These are phyloP conservation scores for Stegodyphus mimosarum DNA, from an alignment of 1,140 invertebrate genomes.

Conservation along the genomic window DNA sequence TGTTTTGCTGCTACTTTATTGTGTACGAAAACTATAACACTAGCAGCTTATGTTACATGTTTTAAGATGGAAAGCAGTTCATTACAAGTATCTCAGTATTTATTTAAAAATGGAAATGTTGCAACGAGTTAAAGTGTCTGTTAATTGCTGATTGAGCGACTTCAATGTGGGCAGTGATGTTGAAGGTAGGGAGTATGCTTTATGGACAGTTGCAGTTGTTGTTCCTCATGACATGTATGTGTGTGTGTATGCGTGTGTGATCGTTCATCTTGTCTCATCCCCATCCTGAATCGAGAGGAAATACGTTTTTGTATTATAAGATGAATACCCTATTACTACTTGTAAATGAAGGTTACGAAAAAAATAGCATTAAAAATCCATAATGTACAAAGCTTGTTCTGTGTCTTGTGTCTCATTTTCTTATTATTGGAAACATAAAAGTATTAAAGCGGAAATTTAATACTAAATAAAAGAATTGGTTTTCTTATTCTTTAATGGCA, in stretches of 20 bases:
- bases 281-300: constrained; percentile 44
- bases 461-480: no score
- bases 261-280: constrained; percentile 37
- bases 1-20: no score
- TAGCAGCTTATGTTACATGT: no score
- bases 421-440: neutral
- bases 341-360: constrained; percentile 51
- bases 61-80: no score
- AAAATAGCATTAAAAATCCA: constrained; percentile 55
- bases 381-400: constrained; percentile 20
- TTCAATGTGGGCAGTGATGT: no score
- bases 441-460: no score
- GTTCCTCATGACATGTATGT: constrained; percentile 42
- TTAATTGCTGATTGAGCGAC: no score
- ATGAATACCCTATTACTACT: constrained; percentile 36
- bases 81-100: no score
- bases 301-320: constrained; percentile 56
- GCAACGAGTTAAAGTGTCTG: no score
- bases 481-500: no score
- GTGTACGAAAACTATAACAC: no score
- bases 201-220: constrained; percentile 41
- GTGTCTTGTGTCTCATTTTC: neutral
- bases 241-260: constrained; percentile 25
- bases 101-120: no score
- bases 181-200: constrained; percentile 11